Evolutionary conservation across 1,140 invertebrate species (phyloP).

Genomic region (Notospermus geniculatus): DNA sequence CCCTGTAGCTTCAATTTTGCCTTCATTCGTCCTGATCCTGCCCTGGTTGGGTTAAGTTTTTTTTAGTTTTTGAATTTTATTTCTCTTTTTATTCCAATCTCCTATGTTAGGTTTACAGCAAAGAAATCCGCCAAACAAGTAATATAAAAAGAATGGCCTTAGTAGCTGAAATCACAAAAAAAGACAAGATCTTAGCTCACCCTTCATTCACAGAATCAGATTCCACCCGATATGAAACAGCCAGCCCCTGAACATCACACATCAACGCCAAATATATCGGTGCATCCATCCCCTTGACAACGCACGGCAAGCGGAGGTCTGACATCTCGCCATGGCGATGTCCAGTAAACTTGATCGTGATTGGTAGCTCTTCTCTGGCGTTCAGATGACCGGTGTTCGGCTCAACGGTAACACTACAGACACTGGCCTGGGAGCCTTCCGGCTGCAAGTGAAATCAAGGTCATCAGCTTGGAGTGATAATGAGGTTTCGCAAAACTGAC

Average conservation of each 20-base stretch:
- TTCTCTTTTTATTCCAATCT: too few relatives aligned
- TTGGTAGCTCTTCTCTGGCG: slow-evolving; percentile 26
- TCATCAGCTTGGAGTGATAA: too few relatives aligned
- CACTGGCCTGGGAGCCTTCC: slow-evolving; percentile 25
- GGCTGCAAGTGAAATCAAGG: slow-evolving; percentile 25
- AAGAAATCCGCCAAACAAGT: too few relatives aligned
- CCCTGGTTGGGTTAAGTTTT: too few relatives aligned
- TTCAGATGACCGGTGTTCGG: slow-evolving; percentile 25
- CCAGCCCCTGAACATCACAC: slow-evolving; percentile 32
- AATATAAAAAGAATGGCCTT: too few relatives aligned
- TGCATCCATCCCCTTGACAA: slow-evolving; percentile 31
- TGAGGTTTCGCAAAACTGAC: too few relatives aligned
- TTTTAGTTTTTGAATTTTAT: too few relatives aligned
- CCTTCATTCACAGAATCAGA: not conserved
- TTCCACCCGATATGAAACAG: slow-evolving; percentile 27
- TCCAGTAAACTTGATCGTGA: slow-evolving; percentile 29
- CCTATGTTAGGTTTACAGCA: too few relatives aligned
- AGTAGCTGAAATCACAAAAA: too few relatives aligned
- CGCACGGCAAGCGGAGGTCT: slow-evolving; percentile 37
- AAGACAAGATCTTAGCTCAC: too few relatives aligned
- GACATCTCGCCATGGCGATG: slow-evolving; percentile 27
- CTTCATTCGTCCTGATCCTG: too few relatives aligned
- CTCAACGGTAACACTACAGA: slow-evolving; percentile 30
- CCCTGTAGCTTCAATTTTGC: too few relatives aligned
- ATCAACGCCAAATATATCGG: slow-evolving; percentile 31